phyloP scores from a whole-genome alignment of 2,797 vertebrate species.

The Hephaestus fuliginosus region DNA sequence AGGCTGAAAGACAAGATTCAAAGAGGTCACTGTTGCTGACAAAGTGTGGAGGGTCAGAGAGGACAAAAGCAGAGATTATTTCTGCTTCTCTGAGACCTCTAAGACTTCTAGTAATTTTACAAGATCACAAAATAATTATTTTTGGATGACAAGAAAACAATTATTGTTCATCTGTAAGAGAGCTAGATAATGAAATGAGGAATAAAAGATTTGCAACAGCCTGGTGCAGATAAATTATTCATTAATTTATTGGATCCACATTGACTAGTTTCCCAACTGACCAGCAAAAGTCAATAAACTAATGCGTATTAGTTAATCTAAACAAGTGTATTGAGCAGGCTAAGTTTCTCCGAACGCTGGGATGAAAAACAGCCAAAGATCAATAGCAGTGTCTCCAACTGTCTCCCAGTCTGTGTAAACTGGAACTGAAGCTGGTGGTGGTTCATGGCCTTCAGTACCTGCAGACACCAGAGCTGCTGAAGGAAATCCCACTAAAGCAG shows the following conservation, averaged over 20 bases:
- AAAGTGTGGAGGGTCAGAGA: background rate
- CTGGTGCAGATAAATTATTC: slow-evolving; percentile 5
- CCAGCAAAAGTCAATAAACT: slow-evolving; percentile 27
- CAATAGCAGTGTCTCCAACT: slow-evolving; percentile 23
- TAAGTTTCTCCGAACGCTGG: slow-evolving; percentile 6
- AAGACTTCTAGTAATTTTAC: background rate
- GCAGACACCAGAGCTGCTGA: slow-evolving; percentile 34
- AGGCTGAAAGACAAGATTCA: slow-evolving; percentile 14
- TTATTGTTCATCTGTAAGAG: no score
- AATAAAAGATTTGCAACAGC: background rate
- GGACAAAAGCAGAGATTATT: background rate
- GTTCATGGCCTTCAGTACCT: slow-evolving; percentile 25
- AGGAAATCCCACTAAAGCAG: slow-evolving; percentile 20
- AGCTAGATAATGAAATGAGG: background rate
- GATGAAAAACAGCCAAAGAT: slow-evolving; percentile 36
- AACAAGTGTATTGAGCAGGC: slow-evolving; percentile 21
- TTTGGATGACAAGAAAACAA: background rate
- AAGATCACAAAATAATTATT: background rate
- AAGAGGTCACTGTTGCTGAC: slow-evolving; percentile 1
- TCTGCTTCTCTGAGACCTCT: background rate
- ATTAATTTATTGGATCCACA: slow-evolving; percentile 4
- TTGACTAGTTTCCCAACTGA: slow-evolving; percentile 18
- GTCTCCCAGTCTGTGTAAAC: slow-evolving; percentile 15
- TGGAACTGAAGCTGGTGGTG: slow-evolving; percentile 9
- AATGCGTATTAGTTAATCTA: slow-evolving; percentile 20